Base-by-base conservation (phyloP, 2,797 vertebrate genomes). In the Bufotes viridis region DNA sequence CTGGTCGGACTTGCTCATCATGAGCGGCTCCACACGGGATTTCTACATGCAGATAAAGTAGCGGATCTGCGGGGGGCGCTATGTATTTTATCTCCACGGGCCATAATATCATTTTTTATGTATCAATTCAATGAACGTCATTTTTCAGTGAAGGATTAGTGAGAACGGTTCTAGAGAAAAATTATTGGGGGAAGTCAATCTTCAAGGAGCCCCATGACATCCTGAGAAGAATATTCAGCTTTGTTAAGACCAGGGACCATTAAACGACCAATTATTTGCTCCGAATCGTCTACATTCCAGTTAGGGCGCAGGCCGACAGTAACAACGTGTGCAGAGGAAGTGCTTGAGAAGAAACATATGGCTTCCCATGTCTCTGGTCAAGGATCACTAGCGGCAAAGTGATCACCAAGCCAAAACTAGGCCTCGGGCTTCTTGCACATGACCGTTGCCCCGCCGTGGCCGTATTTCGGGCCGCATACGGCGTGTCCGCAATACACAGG, bases 321-420 rank as follows among this genome's bases (percentile, higher is more conserved):
- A 75, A 76, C 3, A 85, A 61, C 82, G 75, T 74, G 82, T 84
- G 83, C 3, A 75, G 70, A 85, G 83, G 70, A 85, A 85, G 49
- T 26, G 57, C 55, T 76, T 51, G 57, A 85, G 57, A 63, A 61
- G 22, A 51, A 42, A 60, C 70, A 85, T 76, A 24, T 85, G 83
- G 61, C 26, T 76, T 63, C 60, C 18, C 2, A 53, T 63, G 20
- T 49, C 10, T 22, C 13, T 82, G 24, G 65, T 42, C 49, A 13
- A 53, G 69, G 51, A 82, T 20, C 78, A 60, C 12, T 26, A 57
- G 78, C 14, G 12, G 18, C 53, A 34, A 80, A 20, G 17, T 26
- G 17, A 12, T 63, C 42, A 42, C 42, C 42, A 42, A 42, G 42
- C 42, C 42, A 42, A 53, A 55, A 82, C 22, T 29, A 18, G 24